phyloP scores from a whole-genome alignment of 2,113 vertebrate species.

The Aspidoscelis tigris region DNA sequence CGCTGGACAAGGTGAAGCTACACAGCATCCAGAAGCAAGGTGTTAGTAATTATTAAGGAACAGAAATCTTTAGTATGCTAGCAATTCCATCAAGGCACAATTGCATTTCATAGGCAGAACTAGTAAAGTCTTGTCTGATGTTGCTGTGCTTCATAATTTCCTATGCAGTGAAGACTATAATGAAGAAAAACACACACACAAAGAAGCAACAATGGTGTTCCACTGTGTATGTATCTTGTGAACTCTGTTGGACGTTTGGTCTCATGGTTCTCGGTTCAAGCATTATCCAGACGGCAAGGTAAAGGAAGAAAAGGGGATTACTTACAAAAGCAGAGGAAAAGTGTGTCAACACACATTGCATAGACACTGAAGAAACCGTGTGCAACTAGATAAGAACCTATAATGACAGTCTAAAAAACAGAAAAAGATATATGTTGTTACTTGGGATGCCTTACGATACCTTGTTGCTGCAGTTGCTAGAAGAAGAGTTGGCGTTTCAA shows the following conservation, averaged over 20 bases:
- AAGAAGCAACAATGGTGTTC: conserved; percentile 1
- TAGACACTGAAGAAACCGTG: conserved; percentile 97
- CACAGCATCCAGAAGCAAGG: conserved; percentile 30
- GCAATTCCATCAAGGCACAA: background rate
- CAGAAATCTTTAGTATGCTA: conserved; percentile 16
- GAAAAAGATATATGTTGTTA: conserved; percentile 22
- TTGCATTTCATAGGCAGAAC: conserved; percentile 16
- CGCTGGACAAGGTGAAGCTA: conserved; percentile 13
- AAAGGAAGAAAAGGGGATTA: conserved; percentile 55
- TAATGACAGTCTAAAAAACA: conserved; percentile 84
- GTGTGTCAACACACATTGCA: conserved; percentile 95
- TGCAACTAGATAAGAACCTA: conserved; percentile 92
- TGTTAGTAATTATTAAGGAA: conserved; percentile 20
- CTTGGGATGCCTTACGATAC: too few species aligned
- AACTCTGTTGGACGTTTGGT: background rate
- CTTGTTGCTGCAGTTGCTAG: too few species aligned
- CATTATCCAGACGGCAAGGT: background rate
- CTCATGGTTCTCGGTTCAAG: conserved; percentile 34
- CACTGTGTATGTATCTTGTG: background rate
- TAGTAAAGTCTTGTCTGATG: background rate
- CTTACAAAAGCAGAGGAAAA: conserved; percentile 99
- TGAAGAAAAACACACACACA: background rate
- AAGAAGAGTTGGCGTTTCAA: too few species aligned
- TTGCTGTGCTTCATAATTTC: background rate
- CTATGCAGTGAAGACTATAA: background rate